phyloP scores from a whole-genome alignment of 2,888 invertebrate species.

The Ptychoptera albimana region DNA sequence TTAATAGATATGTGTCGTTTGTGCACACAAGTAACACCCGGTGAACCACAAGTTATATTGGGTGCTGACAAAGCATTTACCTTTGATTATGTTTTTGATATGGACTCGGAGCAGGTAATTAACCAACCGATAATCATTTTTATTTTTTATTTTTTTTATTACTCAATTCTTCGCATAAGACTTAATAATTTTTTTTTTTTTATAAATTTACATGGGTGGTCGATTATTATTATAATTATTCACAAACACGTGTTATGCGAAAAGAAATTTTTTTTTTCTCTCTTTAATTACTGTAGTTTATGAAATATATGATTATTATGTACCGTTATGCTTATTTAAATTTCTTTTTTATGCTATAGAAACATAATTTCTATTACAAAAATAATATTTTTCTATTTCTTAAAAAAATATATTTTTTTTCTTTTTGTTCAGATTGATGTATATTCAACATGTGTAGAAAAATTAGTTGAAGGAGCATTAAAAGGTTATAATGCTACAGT shows the following conservation, averaged over 20 bases:
- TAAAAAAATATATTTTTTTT: neutral
- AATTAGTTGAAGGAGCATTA: slow-evolving; percentile 79
- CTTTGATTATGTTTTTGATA: slow-evolving; percentile 91
- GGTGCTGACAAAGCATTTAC: slow-evolving; percentile 92
- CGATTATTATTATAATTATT: neutral
- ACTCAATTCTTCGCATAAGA: neutral
- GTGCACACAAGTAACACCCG: slow-evolving; percentile 77
- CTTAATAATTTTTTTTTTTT: neutral
- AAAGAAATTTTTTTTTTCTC: too few relatives aligned
- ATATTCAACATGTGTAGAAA: slow-evolving; percentile 69
- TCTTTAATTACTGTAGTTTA: too few relatives aligned
- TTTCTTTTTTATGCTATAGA: too few relatives aligned
- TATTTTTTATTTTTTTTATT: too few relatives aligned
- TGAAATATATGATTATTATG: too few relatives aligned
- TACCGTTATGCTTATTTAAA: too few relatives aligned
- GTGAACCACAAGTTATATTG: slow-evolving; percentile 81
- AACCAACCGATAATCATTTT: too few relatives aligned
- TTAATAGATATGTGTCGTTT: slow-evolving; percentile 88
- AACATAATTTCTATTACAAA: neutral
- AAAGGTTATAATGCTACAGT: slow-evolving; percentile 98
- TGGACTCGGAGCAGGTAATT: slow-evolving; percentile 47
- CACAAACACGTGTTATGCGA: too few relatives aligned
- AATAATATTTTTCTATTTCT: neutral
- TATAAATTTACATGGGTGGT: neutral
- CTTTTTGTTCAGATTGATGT: slow-evolving; percentile 33